A percentile compares a stretch with the other conserved stretches of the same genome.
Evolutionary conservation across 2,888 invertebrate genomes (phyloP).

Genomic region (Lasioglossum marginatum): DNA sequence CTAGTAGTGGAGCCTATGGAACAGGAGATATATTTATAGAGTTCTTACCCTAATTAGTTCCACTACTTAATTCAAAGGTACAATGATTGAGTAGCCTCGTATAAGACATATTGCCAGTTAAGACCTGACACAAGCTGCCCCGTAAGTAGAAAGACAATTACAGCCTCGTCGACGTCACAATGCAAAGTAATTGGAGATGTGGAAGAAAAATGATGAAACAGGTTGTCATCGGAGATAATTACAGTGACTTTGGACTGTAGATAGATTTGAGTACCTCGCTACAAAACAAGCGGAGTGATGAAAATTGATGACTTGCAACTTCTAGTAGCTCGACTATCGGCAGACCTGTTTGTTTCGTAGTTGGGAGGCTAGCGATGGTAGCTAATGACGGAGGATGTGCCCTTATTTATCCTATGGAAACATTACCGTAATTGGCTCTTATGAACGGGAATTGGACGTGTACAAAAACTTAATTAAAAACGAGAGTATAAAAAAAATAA

Average conservation of each 20-base stretch:
- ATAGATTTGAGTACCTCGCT: not conserved
- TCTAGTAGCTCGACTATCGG: not conserved
- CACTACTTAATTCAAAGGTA: not conserved
- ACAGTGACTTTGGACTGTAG: not conserved
- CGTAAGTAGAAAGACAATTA: conserved; percentile 1
- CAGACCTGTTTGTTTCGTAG: not conserved
- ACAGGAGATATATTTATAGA: not conserved
- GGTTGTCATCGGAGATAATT: conserved; percentile 10
- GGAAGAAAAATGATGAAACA: conserved; percentile 4
- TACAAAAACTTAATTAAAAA: not conserved
- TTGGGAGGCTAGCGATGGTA: not conserved
- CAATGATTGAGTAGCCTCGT: not conserved
- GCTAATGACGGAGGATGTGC: not conserved
- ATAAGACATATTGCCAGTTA: not conserved
- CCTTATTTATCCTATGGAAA: not conserved
- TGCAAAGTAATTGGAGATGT: not conserved
- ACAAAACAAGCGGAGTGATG: not conserved
- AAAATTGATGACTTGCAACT: conserved; percentile 11
- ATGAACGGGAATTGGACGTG: not conserved
- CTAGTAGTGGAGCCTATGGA: not conserved
- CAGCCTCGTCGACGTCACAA: not conserved
- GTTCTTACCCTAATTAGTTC: not conserved
- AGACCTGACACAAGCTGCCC: not conserved
- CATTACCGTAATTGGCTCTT: not conserved
- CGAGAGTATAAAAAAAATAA: no score